Conservation (phyloP, 2,797 vertebrate genomes). For the Chaenodraco wilsoni region DNA sequence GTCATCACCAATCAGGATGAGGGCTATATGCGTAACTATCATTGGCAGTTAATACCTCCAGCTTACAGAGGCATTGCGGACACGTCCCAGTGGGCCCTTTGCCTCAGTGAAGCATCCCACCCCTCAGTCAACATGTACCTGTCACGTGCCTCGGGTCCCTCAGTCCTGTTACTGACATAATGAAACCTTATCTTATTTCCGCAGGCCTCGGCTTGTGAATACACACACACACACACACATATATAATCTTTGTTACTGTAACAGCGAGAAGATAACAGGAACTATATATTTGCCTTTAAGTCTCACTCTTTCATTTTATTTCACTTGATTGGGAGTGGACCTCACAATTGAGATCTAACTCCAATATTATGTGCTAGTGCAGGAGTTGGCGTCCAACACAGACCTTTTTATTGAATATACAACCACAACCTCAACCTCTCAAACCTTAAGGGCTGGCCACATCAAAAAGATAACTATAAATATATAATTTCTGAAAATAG, state of each 20-base stretch:
- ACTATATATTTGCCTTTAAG: conserved; percentile 40
- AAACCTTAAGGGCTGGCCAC: not conserved
- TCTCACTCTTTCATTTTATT: conserved; percentile 38
- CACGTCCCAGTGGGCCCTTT: conserved; percentile 54
- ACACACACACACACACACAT: conserved; percentile 34
- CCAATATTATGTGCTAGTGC: conserved; percentile 3
- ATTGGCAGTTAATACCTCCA: conserved; percentile 70
- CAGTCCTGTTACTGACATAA: conserved; percentile 63
- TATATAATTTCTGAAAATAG: too few relatives aligned
- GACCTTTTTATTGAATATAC: too few relatives aligned
- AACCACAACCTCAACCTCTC: too few relatives aligned
- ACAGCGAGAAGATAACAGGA: conserved; percentile 29
- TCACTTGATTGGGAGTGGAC: conserved; percentile 32
- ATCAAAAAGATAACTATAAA: too few relatives aligned
- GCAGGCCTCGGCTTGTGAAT: conserved; percentile 29
- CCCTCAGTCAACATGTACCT: conserved; percentile 47
- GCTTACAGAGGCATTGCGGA: conserved; percentile 66
- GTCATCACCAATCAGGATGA: conserved; percentile 79
- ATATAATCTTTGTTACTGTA: conserved; percentile 40
- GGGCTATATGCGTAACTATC: conserved; percentile 73
- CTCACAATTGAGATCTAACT: not conserved
- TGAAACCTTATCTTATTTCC: conserved; percentile 48
- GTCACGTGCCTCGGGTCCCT: conserved; percentile 73
- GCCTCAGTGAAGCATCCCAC: conserved; percentile 28
- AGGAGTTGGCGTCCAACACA: not conserved